Conservation (phyloP, 2,888 invertebrate species). For the Opisthograptis luteolata region DNA sequence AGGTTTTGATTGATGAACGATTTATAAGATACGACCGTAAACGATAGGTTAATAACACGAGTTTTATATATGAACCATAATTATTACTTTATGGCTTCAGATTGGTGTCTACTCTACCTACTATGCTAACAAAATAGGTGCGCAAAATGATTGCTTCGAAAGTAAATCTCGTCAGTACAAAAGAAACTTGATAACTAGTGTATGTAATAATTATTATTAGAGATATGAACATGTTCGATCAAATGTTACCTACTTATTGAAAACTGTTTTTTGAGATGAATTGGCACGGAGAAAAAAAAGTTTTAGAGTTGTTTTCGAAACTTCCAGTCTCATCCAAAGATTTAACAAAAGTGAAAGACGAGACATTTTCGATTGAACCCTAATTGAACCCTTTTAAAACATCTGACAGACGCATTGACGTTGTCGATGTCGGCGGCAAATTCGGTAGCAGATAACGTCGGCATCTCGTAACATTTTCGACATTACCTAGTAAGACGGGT, state of each 20-base stretch:
- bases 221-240: no score
- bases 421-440: slow-evolving; percentile 14
- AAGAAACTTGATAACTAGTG: slow-evolving; percentile 1
- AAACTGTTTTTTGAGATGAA: no score
- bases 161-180: slow-evolving; percentile 27
- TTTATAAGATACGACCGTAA: slow-evolving; percentile 21
- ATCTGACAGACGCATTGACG: slow-evolving; percentile 10
- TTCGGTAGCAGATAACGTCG: slow-evolving; percentile 29
- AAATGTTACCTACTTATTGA: no score
- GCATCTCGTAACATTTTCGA: slow-evolving; percentile 27
- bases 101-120: slow-evolving; percentile 5
- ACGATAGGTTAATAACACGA: slow-evolving; percentile 26
- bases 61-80: slow-evolving; percentile 11
- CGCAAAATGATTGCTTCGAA: slow-evolving; percentile 25
- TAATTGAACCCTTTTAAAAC: slow-evolving; percentile 19
- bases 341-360: no score
- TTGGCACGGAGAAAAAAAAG: no score
- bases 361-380: slow-evolving; percentile 5
- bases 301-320: no score
- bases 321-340: no score
- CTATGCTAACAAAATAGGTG: slow-evolving; percentile 7
- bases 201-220: no score
- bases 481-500: slow-evolving; percentile 38
- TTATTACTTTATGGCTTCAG: slow-evolving; percentile 16
- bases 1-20: slow-evolving; percentile 26